A percentile compares a stretch with the other conserved stretches of the same genome.
Conservation (phyloP, 2,797 vertebrate species). For the Halcyon smyrnensis region DNA sequence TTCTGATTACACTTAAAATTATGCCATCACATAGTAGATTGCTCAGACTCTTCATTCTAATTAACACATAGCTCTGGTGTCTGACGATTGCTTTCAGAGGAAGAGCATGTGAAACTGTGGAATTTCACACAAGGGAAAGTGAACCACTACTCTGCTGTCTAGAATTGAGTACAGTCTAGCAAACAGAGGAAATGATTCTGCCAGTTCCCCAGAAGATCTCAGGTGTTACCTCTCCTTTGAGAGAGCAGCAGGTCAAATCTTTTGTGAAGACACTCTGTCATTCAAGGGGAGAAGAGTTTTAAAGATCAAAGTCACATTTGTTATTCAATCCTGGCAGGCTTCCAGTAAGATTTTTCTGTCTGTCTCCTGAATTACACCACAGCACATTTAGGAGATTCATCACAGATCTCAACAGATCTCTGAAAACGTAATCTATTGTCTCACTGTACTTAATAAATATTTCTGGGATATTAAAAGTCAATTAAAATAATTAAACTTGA, state of each 20-base stretch:
- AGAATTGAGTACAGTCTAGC: neutral
- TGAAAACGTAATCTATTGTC: neutral
- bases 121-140: neutral
- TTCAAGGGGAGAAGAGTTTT: neutral
- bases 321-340: neutral
- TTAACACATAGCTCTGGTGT: neutral
- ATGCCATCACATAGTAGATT: neutral
- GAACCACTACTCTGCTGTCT: neutral
- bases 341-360: neutral
- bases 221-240: neutral
- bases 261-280: neutral
- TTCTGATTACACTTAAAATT: neutral
- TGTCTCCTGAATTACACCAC: neutral
- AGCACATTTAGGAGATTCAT: neutral
- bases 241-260: neutral
- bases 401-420: neutral
- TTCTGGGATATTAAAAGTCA: neutral
- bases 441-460: neutral
- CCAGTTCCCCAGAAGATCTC: neutral
- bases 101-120: neutral
- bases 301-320: neutral
- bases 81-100: neutral
- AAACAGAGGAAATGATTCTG: neutral
- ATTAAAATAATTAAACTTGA: neutral
- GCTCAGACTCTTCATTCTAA: neutral